Conservation (phyloP, 1,140 invertebrate genomes). For the Drosophila tani region DNA sequence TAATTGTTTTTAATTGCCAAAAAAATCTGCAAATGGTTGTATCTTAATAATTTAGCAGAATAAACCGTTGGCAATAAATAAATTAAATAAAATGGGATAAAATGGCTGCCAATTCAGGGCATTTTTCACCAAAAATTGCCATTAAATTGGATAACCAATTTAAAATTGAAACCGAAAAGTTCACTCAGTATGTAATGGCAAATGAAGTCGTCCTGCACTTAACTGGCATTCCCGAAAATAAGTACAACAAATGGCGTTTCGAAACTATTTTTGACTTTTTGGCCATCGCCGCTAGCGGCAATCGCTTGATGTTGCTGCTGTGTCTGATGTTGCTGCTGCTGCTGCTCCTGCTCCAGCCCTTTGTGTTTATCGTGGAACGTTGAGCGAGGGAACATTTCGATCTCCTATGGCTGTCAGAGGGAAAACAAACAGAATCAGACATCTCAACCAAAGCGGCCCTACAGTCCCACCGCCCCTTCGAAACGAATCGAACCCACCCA, state of each 20-base stretch:
- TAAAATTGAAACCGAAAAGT: conserved; percentile 20
- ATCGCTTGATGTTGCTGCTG: conserved; percentile 40
- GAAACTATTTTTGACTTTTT: conserved; percentile 81
- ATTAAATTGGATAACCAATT: conserved; percentile 21
- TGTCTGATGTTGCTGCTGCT: conserved; percentile 24
- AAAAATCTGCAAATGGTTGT: not conserved
- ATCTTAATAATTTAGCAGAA: not conserved
- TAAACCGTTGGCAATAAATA: not conserved
- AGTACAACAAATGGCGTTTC: conserved; percentile 77
- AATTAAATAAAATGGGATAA: not conserved
- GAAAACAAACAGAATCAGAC: conserved; percentile 80
- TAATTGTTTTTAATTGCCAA: not conserved
- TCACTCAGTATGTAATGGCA: conserved; percentile 34
- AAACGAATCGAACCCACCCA: conserved; percentile 27
- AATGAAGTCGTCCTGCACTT: conserved; percentile 43
- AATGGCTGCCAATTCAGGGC: not conserved
- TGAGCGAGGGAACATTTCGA: conserved; percentile 36
- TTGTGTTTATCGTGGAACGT: conserved; percentile 46
- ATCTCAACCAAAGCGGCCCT: conserved; percentile 41
- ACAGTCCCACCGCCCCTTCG: not conserved
- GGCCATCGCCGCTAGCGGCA: conserved; percentile 49
- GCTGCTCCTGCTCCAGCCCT: conserved; percentile 40
- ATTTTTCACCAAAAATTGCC: not conserved
- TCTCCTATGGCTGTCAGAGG: conserved; percentile 71
- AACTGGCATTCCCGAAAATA: conserved; percentile 55